phyloP scores from a whole-genome alignment of 2,113 vertebrate species.

The Seriola dumerili region DNA sequence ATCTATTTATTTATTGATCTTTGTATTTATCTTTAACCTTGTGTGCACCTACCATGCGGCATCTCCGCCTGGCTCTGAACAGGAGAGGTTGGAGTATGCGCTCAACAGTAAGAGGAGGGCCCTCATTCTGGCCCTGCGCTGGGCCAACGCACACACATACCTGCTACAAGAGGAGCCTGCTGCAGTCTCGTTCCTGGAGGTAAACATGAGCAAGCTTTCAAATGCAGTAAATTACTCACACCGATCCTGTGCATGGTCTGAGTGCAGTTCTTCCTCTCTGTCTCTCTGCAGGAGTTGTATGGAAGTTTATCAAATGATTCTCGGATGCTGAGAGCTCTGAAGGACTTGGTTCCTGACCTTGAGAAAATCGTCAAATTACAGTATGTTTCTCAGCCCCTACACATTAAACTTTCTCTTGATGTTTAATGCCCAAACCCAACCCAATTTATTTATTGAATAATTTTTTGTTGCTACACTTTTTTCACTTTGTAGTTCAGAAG shows the following conservation, averaged over 20 bases:
- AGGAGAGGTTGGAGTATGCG: slow-evolving; percentile 94
- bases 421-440: neutral
- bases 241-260: neutral
- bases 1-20: neutral
- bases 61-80: slow-evolving; percentile 94
- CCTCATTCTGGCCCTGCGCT: slow-evolving; percentile 92
- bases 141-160: slow-evolving; percentile 90
- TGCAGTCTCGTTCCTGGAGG: slow-evolving; percentile 93
- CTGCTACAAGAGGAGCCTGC: slow-evolving; percentile 94
- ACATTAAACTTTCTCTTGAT: neutral
- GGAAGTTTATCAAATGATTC: slow-evolving; percentile 94
- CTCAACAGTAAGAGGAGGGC: slow-evolving; percentile 93
- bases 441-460: neutral
- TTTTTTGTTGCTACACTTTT: neutral
- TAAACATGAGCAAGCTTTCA: slow-evolving; percentile 58
- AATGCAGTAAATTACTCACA: neutral
- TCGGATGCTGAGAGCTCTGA: slow-evolving; percentile 90
- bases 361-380: slow-evolving; percentile 94
- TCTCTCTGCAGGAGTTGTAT: slow-evolving; percentile 90
- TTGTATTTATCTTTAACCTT: slow-evolving; percentile 72
- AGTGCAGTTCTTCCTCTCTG: neutral
- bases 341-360: slow-evolving; percentile 92
- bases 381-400: slow-evolving; percentile 82
- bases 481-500: slow-evolving; percentile 88
- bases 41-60: slow-evolving; percentile 91